phyloP scores from a whole-genome alignment of 2,113 vertebrate genomes.

The Ptilorrhoa leucosticta region DNA sequence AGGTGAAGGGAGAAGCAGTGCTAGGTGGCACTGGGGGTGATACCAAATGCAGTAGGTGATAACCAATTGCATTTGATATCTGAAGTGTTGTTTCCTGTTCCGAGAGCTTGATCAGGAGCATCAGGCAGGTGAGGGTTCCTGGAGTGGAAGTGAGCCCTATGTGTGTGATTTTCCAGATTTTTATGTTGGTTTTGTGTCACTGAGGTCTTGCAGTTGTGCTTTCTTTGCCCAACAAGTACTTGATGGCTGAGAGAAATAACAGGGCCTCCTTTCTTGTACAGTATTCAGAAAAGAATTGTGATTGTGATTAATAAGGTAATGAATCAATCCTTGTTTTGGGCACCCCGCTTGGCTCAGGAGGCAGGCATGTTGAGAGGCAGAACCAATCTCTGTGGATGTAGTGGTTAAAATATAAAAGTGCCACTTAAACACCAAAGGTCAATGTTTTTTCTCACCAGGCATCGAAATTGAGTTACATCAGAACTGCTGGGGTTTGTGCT shows the following conservation, averaged over 20 bases:
- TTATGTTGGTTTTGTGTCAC: neutral
- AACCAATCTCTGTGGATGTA: neutral
- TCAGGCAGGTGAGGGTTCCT: neutral
- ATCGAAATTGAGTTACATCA: neutral
- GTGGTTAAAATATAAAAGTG: neutral
- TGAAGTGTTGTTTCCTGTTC: neutral
- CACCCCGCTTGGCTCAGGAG: neutral
- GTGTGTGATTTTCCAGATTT: neutral
- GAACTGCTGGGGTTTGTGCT: neutral
- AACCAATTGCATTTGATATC: neutral
- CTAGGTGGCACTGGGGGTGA: neutral
- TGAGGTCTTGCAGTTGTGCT: neutral
- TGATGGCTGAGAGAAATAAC: neutral
- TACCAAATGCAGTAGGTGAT: too few relatives aligned
- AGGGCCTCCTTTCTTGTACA: neutral
- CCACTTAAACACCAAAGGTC: neutral
- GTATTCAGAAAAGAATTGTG: neutral
- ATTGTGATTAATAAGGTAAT: neutral
- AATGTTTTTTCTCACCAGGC: neutral
- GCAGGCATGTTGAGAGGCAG: neutral
- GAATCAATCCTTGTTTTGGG: neutral
- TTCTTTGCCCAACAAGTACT: neutral
- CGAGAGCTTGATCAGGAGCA: neutral
- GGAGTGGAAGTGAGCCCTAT: neutral
- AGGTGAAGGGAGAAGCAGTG: neutral